Conservation (phyloP, 2,113 vertebrate species). For the Austrofundulus limnaeus region DNA sequence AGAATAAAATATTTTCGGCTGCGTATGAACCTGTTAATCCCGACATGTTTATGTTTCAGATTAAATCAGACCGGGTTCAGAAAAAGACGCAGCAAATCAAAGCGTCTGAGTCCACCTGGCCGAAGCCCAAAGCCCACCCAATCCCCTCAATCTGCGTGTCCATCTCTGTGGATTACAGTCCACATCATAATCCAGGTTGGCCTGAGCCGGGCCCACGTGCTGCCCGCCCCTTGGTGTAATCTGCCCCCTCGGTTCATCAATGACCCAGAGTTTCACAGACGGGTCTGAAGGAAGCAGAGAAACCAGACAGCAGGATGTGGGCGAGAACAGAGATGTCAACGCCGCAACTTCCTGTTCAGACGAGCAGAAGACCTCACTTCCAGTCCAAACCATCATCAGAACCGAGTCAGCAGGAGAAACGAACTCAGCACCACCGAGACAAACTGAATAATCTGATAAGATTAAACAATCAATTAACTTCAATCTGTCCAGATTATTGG, state of each 20-base stretch:
- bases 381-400: too few relatives aligned
- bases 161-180: conserved; percentile 66
- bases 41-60: too few relatives aligned
- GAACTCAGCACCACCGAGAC: too few relatives aligned
- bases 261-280: conserved; percentile 23
- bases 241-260: conserved; percentile 65
- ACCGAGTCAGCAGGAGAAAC: too few relatives aligned
- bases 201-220: conserved; percentile 42
- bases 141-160: conserved; percentile 54
- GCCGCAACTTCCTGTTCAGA: not conserved
- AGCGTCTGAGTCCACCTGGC: conserved; percentile 33
- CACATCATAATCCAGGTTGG: conserved; percentile 68
- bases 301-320: not conserved
- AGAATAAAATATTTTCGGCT: not conserved
- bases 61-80: too few relatives aligned
- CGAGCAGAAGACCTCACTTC: too few relatives aligned
- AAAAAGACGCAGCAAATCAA: too few relatives aligned
- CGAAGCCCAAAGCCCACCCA: conserved; percentile 46
- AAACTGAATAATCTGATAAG: too few relatives aligned
- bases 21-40: too few relatives aligned
- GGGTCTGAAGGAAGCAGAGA: not conserved
- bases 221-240: conserved; percentile 55
- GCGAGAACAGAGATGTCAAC: not conserved
- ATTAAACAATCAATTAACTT: too few relatives aligned
- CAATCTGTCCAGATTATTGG: too few relatives aligned